Evolutionary conservation across 2,888 invertebrate species (phyloP), one percentile per base, ranked within the genome.

Genomic region (Trachelus stipa): DNA sequence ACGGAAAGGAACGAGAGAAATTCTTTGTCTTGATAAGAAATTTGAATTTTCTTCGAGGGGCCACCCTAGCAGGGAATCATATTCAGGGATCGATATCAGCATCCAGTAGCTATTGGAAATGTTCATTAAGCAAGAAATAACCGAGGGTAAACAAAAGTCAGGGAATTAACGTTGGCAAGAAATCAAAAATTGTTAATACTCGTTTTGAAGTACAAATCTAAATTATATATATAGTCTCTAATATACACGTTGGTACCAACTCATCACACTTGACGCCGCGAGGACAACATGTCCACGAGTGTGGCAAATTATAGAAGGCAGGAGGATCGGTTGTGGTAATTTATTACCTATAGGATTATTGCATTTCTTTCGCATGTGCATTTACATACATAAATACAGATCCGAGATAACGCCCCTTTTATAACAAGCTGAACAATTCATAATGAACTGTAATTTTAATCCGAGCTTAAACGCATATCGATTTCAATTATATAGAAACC

Each of bases 211-310:
- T 40, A 23, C 6, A 56, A 1, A 56, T 56, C 0, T 23, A 56
- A 23, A 56, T 56, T 23, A 23, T 23, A 40, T 40, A 15, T 40
- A 40, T 15, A 71, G 12, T 33, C 9, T 71, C 71, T 33, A 12
- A 31, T 80, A 79, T 77, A 77, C 79, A 78, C 81, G 74, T 80
- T 78, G 73, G 69, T 79, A 80, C 81, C 76, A 77, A 82, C 81
- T 79, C 81, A 79, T 83, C 83, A 82, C 78, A 81, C 81, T 81
- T 81, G 75, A 81, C 76, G 78, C 79, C 80, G 78, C 76, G 69
- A 80, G 79, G 79, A 34, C 34, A 9, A 34, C 34, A 81, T 77
- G 81, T 81, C 79, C 73, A 74, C 77, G 71, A 76, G 77, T 80
- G 76, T 80, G 78, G 77, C 76, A 82, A 78, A 74, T 80, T 73